phyloP scores from a whole-genome alignment of 2,888 invertebrate genomes.

The Pilophorus perplexus region DNA sequence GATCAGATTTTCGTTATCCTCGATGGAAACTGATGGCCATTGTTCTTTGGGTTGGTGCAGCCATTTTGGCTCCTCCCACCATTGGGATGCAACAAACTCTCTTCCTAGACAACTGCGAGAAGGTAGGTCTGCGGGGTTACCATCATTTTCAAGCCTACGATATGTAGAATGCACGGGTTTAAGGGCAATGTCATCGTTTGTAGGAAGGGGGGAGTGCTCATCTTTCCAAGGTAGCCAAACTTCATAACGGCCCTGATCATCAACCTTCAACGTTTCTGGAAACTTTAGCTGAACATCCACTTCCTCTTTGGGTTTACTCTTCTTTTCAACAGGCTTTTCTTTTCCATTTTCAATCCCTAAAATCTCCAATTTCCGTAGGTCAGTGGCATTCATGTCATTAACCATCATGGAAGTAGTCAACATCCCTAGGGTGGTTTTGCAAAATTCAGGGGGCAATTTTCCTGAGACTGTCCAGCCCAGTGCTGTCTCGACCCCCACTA shows the following conservation, averaged over 20 bases:
- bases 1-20: conserved; percentile 37
- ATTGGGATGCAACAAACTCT: conserved; percentile 32
- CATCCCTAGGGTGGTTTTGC: background rate
- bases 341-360: background rate
- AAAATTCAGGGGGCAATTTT: background rate
- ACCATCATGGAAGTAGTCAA: background rate
- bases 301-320: background rate
- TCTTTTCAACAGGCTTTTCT: background rate
- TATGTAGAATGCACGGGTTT: background rate
- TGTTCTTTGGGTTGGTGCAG: conserved; percentile 18
- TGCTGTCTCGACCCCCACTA: background rate
- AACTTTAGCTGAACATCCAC: background rate
- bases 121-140: conserved; percentile 47
- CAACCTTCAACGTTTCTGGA: background rate
- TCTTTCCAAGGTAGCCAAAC: background rate
- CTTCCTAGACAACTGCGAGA: conserved; percentile 42
- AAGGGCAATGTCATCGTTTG: background rate
- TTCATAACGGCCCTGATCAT: background rate
- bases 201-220: background rate
- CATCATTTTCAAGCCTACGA: background rate
- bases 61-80: conserved; percentile 47
- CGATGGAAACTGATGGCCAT: conserved; percentile 43
- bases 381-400: background rate
- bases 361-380: background rate
- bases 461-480: background rate